Percentiles rank a stretch among this genome's conserved stretches.
Evolutionary conservation across 2,888 invertebrate species (phyloP).

Genomic region (Patella caerulea): DNA sequence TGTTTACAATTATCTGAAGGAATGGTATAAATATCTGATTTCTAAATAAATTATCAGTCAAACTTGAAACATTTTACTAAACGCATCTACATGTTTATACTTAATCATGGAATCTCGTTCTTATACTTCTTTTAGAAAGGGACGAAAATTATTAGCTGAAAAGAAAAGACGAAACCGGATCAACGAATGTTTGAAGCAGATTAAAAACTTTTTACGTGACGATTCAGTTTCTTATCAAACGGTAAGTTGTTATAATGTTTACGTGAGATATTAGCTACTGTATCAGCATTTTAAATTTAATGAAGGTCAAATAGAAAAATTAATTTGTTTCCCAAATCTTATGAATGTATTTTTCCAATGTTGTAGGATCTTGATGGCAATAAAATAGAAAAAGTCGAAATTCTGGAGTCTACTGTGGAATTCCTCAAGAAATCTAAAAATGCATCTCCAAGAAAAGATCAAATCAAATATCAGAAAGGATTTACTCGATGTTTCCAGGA

Average conservation of each 20-base stretch:
- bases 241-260: not conserved
- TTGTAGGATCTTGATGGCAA: not conserved
- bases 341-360: too few relatives aligned
- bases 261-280: too few relatives aligned
- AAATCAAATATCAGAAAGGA: not conserved
- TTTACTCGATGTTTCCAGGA: slow-evolving; percentile 1
- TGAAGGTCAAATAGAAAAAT: too few relatives aligned
- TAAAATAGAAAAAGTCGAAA: slow-evolving; percentile 6
- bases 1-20: not conserved
- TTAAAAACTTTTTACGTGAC: not conserved
- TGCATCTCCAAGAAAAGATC: not conserved
- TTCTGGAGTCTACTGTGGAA: not conserved
- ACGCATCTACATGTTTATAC: not conserved
- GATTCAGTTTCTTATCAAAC: not conserved
- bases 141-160: slow-evolving; percentile 5
- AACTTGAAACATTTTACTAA: not conserved
- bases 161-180: slow-evolving; percentile 6
- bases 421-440: not conserved
- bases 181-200: not conserved
- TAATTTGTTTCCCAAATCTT: too few relatives aligned
- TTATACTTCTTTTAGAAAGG: slow-evolving; percentile 1
- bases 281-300: too few relatives aligned
- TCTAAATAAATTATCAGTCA: not conserved
- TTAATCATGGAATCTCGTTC: not conserved
- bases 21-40: not conserved